Base-by-base conservation (phyloP, 2,797 vertebrate genomes). In the Oreortyx pictus region DNA sequence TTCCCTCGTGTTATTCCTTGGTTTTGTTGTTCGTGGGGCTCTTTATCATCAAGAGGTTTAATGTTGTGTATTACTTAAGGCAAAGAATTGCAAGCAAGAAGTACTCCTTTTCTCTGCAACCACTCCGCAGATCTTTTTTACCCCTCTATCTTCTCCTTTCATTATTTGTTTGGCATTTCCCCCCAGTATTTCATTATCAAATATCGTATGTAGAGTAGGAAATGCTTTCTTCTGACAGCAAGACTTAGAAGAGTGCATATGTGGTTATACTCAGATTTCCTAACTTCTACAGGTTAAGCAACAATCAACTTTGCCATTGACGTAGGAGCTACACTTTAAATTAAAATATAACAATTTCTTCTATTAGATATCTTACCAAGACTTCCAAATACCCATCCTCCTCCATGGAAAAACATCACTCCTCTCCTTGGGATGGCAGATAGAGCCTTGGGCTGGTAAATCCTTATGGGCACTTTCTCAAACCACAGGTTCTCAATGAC, bases 401-500 rank as follows among this genome's bases (percentile, higher is more conserved):
- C 98, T 31, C 98, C 98, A 1, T 99, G 98, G 95, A 98, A 98
- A 95, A 98, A 98, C 27, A 99, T 12, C 16, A 99, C 87, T 56
- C 98, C 98, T 85, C 96, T 97, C 87, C 97, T 98, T 56, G 87
- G 95, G 27, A 95, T 90, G 8, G 94, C 66, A 76, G 97, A 93
- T 46, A 84, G 78, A 12, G 65, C 49, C 39, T 96, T 98, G 7
- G 98, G 98, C 94, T 98, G 97, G 52, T 98, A 99, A 35, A 99
- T 96, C 80, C 97, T 97, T 73, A 98, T 98, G 2, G 98, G 98
- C 67, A 98, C 97, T 1, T 95, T 97, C 6, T 97, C 97, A 72
- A 98, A 98, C 20, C 4, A 92, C 52, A 97, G 50, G 73, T 99
- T 97, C 83, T 97, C 97, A 71, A 98, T 97, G 83, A 97, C 72